These are phyloP conservation scores for Misgurnus anguillicaudatus DNA, from an alignment of 2,113 vertebrate genomes.

Conservation along the genomic window DNA sequence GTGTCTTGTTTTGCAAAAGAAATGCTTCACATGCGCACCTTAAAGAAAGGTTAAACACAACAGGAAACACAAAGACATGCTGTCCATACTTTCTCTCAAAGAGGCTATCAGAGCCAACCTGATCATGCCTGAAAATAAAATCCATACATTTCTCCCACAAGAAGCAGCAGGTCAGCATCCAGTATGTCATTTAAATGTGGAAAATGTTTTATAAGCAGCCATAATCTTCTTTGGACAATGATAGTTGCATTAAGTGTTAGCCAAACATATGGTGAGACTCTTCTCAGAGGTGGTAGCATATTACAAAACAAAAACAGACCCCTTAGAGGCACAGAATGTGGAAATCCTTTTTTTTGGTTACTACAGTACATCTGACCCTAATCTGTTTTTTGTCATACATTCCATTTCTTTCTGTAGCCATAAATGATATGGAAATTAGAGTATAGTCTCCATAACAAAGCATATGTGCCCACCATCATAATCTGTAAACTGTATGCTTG, in stretches of 20 bases:
- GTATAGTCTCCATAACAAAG: conserved; percentile 14
- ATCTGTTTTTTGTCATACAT: background rate
- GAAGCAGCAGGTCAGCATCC: conserved; percentile 16
- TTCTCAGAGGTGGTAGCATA: conserved; percentile 20
- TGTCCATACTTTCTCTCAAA: conserved; percentile 21
- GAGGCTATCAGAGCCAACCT: conserved; percentile 28
- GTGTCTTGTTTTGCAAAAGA: background rate
- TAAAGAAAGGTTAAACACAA: conserved; percentile 49
- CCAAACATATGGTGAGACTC: conserved; percentile 30
- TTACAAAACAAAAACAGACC: conserved; percentile 6
- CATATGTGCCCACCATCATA: conserved; percentile 13
- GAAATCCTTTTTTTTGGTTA: background rate
- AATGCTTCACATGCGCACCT: conserved; percentile 42
- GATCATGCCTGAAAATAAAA: conserved; percentile 44
- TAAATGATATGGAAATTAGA: background rate
- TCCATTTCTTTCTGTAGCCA: background rate
- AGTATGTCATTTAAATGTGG: background rate
- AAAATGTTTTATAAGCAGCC: conserved; percentile 43
- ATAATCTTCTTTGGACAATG: conserved; percentile 7
- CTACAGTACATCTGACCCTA: conserved; percentile 4
- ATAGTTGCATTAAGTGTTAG: conserved; percentile 41
- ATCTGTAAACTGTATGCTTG: background rate
- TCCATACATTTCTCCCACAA: conserved; percentile 20
- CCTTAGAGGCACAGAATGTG: background rate
- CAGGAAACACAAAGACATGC: conserved; percentile 37